Base-by-base conservation (phyloP, 2,113 vertebrate genomes). In the Menura novaehollandiae region DNA sequence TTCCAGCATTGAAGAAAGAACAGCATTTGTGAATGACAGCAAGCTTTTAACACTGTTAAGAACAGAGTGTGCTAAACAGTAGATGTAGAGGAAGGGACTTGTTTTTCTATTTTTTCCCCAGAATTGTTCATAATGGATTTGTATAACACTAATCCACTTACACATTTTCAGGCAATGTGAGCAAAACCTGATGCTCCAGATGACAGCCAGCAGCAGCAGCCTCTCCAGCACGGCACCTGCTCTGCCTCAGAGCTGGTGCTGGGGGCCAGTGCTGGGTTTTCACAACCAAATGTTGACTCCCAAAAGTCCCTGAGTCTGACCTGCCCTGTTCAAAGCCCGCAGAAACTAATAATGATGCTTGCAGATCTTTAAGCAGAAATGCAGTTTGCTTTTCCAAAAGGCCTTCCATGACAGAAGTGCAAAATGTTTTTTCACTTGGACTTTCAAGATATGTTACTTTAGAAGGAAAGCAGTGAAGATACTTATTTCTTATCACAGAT, bases 151-250 rank as follows among this genome's bases (percentile, higher is more conserved):
- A 60, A 66, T 51, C 12, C 41, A 44, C 43, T 86, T 49, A 43
- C 1, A 66, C 3, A 3, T 56, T 87, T 89, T 59, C 79, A 85
- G 47, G n/a, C 33, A 89, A 27, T 1, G 19, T 30, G 23, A 39
- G 7, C 0, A 1, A 75, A 69, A 56, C 28, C 46, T 49, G 53
- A 44, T 63, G 44, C 30, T 53, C n/a, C n/a, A 51, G 24, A 22
- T 56, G 39, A 53, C 5, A 24, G 46, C 9, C 7, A 2, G 20
- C 33, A 81, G 26, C 32, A 72, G 46, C 68, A 84, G 15, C n/a
- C 32, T 71, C 37, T 59, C 23, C 51, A 71, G 26, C 47, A 30
- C 0, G 0, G 49, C 10, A 28, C 32, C 41, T 2, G 0, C 2
- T 24, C 32, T 74, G 15, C 59, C 33, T 44, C 4, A 3, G 16